Percentiles rank a stretch among this genome's conserved stretches.
Evolutionary conservation across 2,113 vertebrate species (phyloP).

Genomic region (Notothenia coriiceps): DNA sequence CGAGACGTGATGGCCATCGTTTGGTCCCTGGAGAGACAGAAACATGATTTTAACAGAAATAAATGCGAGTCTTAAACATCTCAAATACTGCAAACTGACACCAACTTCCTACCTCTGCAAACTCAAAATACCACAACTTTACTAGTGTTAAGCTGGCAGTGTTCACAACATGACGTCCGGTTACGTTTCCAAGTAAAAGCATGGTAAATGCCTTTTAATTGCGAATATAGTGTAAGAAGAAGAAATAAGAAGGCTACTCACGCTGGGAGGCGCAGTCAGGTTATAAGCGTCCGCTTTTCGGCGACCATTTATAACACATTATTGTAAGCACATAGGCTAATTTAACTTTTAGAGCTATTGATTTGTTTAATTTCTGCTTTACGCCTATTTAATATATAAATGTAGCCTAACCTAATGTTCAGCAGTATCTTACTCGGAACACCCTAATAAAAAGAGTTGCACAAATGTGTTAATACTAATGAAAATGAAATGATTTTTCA

Average conservation of each 20-base stretch:
- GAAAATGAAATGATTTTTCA: neutral
- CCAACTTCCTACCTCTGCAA: neutral
- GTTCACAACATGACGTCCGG: neutral
- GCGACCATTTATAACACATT: no score
- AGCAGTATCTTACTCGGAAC: no score
- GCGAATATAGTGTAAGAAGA: no score
- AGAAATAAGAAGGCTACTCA: no score
- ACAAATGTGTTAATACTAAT: neutral
- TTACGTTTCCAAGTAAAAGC: neutral
- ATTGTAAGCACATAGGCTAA: no score
- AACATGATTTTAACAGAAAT: neutral
- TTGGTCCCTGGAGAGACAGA: constrained; percentile 25
- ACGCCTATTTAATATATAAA: no score
- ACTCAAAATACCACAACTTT: neutral
- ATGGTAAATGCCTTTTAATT: neutral
- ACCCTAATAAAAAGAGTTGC: no score
- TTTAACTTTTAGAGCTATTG: no score
- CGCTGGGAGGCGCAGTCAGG: no score
- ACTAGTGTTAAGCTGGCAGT: neutral
- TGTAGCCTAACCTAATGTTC: no score
- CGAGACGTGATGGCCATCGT: neutral
- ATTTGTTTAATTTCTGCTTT: no score
- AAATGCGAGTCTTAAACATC: fast-evolving
- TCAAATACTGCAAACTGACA: neutral
- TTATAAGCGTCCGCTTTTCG: no score